Conservation (phyloP, 2,113 vertebrate genomes). For the Uropsilus gracilis region DNA sequence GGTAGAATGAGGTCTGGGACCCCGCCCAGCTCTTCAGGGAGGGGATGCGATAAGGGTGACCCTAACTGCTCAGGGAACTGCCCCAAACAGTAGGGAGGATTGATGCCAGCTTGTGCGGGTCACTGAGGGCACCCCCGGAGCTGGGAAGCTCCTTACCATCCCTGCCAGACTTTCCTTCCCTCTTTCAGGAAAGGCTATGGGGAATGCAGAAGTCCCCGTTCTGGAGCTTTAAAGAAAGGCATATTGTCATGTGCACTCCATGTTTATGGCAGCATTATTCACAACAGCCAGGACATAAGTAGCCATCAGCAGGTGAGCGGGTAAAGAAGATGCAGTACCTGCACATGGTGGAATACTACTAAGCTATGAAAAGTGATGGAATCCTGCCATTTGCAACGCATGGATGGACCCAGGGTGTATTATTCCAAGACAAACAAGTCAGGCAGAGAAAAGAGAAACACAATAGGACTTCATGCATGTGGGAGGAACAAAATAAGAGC, state of each 20-base stretch:
- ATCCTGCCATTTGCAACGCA: too few relatives aligned
- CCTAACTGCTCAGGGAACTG: accelerated
- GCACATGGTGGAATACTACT: too few relatives aligned
- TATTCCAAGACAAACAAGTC: too few relatives aligned
- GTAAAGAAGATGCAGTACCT: too few relatives aligned
- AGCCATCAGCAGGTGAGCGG: too few relatives aligned
- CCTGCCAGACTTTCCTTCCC: background rate
- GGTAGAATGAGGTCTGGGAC: background rate
- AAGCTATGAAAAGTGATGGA: too few relatives aligned
- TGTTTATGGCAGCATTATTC: too few relatives aligned
- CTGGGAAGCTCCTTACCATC: background rate
- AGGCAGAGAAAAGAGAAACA: too few relatives aligned
- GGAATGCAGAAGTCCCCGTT: background rate
- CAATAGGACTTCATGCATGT: too few relatives aligned
- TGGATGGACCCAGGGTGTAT: too few relatives aligned
- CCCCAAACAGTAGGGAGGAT: background rate
- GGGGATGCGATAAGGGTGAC: accelerated
- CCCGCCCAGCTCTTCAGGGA: background rate
- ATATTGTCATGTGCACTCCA: background rate
- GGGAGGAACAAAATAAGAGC: too few relatives aligned
- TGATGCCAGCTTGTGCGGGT: background rate
- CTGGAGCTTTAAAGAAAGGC: background rate
- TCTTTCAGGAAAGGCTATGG: background rate
- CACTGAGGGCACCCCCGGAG: background rate
- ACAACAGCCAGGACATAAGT: too few relatives aligned